These are phyloP conservation scores for Phortica magna DNA, from an alignment of 2,888 invertebrate genomes.

Conservation along the genomic window DNA sequence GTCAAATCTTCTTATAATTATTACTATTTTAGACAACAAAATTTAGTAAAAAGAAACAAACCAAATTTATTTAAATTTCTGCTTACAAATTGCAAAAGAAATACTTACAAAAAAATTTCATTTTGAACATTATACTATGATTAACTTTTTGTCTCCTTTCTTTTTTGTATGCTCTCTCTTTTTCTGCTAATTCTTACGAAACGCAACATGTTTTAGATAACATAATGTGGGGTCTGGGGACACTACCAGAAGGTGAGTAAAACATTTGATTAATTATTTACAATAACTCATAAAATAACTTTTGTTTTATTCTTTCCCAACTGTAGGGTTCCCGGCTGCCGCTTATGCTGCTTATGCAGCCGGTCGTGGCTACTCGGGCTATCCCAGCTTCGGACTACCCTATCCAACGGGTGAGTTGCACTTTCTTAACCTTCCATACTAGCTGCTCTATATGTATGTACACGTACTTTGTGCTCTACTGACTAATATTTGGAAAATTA, in stretches of 20 bases:
- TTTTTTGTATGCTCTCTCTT: slow-evolving; percentile 58
- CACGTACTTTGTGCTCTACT: slow-evolving; percentile 12
- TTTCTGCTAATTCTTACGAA: slow-evolving; percentile 31
- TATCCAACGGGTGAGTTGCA: slow-evolving; percentile 93
- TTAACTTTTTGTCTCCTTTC: slow-evolving; percentile 39
- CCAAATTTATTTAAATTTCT: not conserved
- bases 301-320: not conserved
- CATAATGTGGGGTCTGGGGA: slow-evolving; percentile 99
- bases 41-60: not conserved
- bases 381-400: slow-evolving; percentile 98
- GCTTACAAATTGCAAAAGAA: not conserved
- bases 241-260: slow-evolving; percentile 96
- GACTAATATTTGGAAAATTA: not conserved
- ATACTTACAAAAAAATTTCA: not conserved
- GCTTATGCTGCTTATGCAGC: slow-evolving; percentile 98
- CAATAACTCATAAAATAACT: not conserved
- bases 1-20: not conserved
- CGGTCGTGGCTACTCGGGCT: slow-evolving; percentile 97
- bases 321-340: slow-evolving; percentile 92
- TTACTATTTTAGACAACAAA: not conserved
- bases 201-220: slow-evolving; percentile 80
- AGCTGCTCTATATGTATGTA: not conserved
- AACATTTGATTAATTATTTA: not conserved
- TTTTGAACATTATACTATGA: not conserved
- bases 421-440: not conserved